Base-by-base conservation (phyloP, 1,140 invertebrate species). In the Drosophila bocki region DNA sequence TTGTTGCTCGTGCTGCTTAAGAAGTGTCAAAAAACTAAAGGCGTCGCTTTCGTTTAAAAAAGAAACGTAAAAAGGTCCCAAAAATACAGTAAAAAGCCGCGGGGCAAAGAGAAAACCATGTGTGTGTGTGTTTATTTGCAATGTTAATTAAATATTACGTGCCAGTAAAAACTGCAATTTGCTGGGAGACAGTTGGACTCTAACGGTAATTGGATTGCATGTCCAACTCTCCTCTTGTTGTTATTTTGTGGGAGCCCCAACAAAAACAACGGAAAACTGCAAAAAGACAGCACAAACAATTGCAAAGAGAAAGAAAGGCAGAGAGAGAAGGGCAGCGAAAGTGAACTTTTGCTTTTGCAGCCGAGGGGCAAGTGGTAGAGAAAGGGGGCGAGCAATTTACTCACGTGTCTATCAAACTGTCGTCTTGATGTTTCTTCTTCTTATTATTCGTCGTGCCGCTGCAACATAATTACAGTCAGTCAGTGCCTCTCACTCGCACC, bases 171-270 rank as follows among this genome's bases (percentile, higher is more conserved):
- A 74, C 64, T 72, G 76, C 84, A 86, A 87, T 87, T 86, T 82
- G 64, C 82, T 74, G 74, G 59, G 54, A 61, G 63, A 64, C 72
- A 74, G 51, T 58, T 67, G 41, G 67, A 68, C 70, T 85, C 78
- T 82, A 88, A 87, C 65, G 82, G 83, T 88, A 88, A 86, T 86
- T 86, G 76, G 84, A 75, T 88, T 88, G 85, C 84, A 87, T 90
- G 84, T 81, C 65, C 80, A 77, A 82, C 53, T 75, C 37, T 63
- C 57, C 48, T 65, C 32, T 67, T 58, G 70, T 83, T 79, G 80
- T 82, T 82, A 75, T 61, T 56, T 81, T 63, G 75, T 80, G 78
- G 69, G 69, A 60, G 65, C 59, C 78, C 17, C 50, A 54, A 50
- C 71, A 51, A 57, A 37, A 64, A 57, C 70, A 79, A 47, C 33